Percentiles rank a stretch among this genome's conserved stretches.
These are phyloP conservation scores for Erebia ligea DNA, from an alignment of 2,888 invertebrate species.

Conservation along the genomic window DNA sequence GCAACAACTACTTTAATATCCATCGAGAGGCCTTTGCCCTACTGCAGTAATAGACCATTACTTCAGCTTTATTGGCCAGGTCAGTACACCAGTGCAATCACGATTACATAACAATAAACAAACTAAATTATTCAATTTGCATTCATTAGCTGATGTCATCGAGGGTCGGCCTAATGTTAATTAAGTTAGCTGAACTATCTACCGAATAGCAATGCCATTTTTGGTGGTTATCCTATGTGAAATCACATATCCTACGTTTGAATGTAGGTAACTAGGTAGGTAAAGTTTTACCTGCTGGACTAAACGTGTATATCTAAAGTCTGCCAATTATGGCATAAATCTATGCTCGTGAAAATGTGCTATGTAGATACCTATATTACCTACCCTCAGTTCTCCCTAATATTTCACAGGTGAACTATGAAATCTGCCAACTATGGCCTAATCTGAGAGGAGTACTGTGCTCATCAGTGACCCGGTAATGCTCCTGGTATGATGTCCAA, in stretches of 20 bases:
- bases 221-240: background rate
- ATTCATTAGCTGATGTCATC: slow-evolving; percentile 45
- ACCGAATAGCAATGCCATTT: background rate
- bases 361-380: too few relatives aligned
- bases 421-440: too few relatives aligned
- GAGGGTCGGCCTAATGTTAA: slow-evolving; percentile 31
- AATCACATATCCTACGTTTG: background rate
- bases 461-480: too few relatives aligned
- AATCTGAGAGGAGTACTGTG: too few relatives aligned
- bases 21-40: slow-evolving; percentile 43
- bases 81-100: slow-evolving; percentile 44
- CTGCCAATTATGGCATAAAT: too few relatives aligned
- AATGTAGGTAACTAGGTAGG: slow-evolving; percentile 1
- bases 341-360: too few relatives aligned
- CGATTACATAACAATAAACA: slow-evolving; percentile 47
- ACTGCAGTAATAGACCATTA: slow-evolving; percentile 44
- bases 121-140: slow-evolving; percentile 46
- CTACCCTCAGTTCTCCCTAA: too few relatives aligned
- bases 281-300: background rate
- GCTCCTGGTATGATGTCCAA: too few relatives aligned
- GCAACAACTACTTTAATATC: slow-evolving; percentile 10
- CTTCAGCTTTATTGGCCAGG: slow-evolving; percentile 46
- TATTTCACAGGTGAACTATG: too few relatives aligned
- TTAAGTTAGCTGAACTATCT: slow-evolving; percentile 15
- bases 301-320: too few relatives aligned